Conservation (phyloP, 1,140 invertebrate species). For the Penaeus japonicus region DNA sequence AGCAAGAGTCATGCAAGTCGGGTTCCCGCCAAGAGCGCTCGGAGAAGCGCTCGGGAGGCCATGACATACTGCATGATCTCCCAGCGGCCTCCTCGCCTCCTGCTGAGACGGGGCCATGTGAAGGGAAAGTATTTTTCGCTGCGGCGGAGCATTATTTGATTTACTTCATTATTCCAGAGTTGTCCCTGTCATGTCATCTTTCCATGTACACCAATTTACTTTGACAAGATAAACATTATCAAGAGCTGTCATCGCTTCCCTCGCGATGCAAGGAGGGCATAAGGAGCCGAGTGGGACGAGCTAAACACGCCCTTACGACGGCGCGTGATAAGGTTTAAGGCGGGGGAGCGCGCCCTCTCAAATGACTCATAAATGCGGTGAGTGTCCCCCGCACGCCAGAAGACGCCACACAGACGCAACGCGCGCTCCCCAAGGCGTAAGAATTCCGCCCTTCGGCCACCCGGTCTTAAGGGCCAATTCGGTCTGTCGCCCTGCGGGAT, state of each 20-base stretch:
- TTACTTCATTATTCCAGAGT: slow-evolving; percentile 57
- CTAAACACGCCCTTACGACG: not conserved
- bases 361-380: slow-evolving; percentile 34
- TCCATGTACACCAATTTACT: slow-evolving; percentile 59
- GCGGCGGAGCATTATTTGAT: slow-evolving; percentile 51
- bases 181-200: slow-evolving; percentile 58
- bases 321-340: not conserved
- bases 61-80: too few species aligned
- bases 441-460: not conserved
- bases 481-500: not conserved
- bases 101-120: not conserved
- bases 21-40: too few species aligned
- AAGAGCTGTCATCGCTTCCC: slow-evolving; percentile 59
- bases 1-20: too few species aligned
- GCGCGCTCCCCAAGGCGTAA: not conserved
- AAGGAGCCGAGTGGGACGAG: not conserved
- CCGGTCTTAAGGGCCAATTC: not conserved
- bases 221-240: slow-evolving; percentile 60
- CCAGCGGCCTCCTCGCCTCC: too few species aligned
- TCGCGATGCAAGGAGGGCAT: slow-evolving; percentile 3
- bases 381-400: slow-evolving; percentile 38
- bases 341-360: not conserved
- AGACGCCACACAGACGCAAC: slow-evolving; percentile 27
- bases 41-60: too few species aligned
- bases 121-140: not conserved